phyloP scores from a whole-genome alignment of 2,797 vertebrate species.

The Silurus lanzhouensis region DNA sequence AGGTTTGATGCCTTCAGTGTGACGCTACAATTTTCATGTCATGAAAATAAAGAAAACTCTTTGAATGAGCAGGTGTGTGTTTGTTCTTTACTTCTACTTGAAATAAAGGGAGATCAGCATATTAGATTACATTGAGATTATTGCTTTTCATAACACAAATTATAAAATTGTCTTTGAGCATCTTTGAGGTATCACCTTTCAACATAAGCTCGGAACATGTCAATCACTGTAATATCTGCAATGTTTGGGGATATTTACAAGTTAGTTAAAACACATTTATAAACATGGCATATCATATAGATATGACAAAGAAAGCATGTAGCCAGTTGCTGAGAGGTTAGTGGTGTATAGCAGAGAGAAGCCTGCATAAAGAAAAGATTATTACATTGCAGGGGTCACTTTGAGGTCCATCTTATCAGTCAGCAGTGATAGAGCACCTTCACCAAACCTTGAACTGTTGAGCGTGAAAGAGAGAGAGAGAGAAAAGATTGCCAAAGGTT shows the following conservation, averaged over 20 bases:
- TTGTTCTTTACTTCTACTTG: no score
- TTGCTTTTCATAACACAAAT: neutral
- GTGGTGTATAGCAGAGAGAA: neutral
- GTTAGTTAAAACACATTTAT: neutral
- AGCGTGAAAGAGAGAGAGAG: neutral
- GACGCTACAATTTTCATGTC: no score
- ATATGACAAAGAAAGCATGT: neutral
- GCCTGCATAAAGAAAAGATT: neutral
- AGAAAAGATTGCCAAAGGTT: neutral
- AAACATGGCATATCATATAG: neutral
- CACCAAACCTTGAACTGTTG: neutral
- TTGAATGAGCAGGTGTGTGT: no score
- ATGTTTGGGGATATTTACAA: neutral
- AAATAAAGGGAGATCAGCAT: neutral
- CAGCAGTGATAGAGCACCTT: neutral
- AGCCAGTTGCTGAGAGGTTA: neutral
- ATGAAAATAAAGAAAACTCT: no score
- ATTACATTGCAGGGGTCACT: neutral
- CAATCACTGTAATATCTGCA: neutral
- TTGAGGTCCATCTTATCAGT: neutral
- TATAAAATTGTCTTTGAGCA: neutral
- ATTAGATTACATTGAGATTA: neutral
- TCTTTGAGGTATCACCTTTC: neutral
- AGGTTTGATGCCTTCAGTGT: no score
- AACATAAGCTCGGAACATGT: neutral